Evolutionary conservation across 1,140 invertebrate genomes (phyloP), one percentile per base, ranked within the genome.

Genomic region (Oncopodura yosiiana): DNA sequence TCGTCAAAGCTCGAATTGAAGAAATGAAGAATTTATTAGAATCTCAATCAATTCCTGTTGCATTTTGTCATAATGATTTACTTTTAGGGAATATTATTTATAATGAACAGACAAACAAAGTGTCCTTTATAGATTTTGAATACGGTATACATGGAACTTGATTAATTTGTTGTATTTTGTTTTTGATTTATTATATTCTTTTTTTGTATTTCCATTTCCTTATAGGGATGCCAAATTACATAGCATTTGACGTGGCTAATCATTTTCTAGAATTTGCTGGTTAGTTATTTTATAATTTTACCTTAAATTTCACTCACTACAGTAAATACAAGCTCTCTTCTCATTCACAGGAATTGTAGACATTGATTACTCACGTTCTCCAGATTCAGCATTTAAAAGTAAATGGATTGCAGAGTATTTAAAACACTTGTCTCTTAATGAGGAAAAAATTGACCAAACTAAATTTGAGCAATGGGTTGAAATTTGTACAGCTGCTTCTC

Each of bases 251-350:
- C 73, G 94, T 99, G 70, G 94, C 83, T n/a, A 96, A 98, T 77
- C 94, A 98, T 75, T 97, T 98, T 75, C 82, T 83, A 66, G 94
- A 98, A 78, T 97, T 90, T 79, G 87, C 87, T 65, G 93, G 93
- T 85, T n/a, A n/a, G n/a, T 32, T n/a, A 24, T 16, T 4, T 3
- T 24, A 19, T 29, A 30, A 1, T 12, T 16, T 16, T 5, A 32
- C 27, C 8, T 34, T 39, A 16, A 49, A 49, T 1, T 54, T 57
- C 38, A 18, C 30, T 38, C 11, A 21, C n/a, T 50, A 16, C 23
- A n/a, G 26, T 3, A 4, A 2, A 21, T 32, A 14, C 45, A 32
- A 36, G 14, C 16, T 39, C 8, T 9, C 62, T 18, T 56, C 61
- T 68, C 32, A 69, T 59, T 69, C 71, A 52, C 66, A 84, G 83